Base-by-base conservation (phyloP, 2,888 invertebrate species). In the Drosophila suboccidentalis region DNA sequence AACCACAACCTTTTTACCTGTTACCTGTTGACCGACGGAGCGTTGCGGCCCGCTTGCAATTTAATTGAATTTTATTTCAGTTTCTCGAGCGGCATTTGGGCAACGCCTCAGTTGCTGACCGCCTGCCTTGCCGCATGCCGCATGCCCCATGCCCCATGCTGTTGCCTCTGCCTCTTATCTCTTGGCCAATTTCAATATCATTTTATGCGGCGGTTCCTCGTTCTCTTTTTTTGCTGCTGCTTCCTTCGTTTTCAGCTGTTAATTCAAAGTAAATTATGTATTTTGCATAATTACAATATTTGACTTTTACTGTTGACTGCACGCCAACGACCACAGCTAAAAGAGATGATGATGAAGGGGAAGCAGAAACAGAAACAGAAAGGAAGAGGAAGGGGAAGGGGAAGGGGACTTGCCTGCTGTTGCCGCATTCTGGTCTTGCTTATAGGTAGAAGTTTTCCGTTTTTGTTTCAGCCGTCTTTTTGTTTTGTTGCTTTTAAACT, bases 221-320 rank as follows among this genome's bases (percentile, higher is more conserved):
- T 17, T 49, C 49, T 36, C 32, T n/a, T 39, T 60, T 39, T 60
- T 19, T 55, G 53, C 15, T 29, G 53, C 39, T 46, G 44, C 49
- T 73, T 75, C 65, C 65, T 71, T 77, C 64, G 53, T 74, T 81
- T 87, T 87, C 84, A 85, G 84, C 84, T 85, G 87, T 84, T 85
- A 84, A 87, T 87, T 85, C 87, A 85, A 87, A 85, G 87, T 82
- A 85, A 85, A 85, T 85, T 87, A 87, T 85, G 87, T 85, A 85
- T 85, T 85, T 87, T 87, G 85, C 87, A 85, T 85, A 85, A 85
- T 85, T 85, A 85, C 78, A 87, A 82, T 85, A 85, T 85, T 85
- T 87, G 85, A 87, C 85, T 85, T 84, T 85, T 87, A 80, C 85
- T 87, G 87, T 84, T 87, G 87, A 82, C 87, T 84, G 84, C 84